These are phyloP conservation scores for Drosophila trichaetosa DNA, from an alignment of 2,888 invertebrate genomes.

Conservation along the genomic window DNA sequence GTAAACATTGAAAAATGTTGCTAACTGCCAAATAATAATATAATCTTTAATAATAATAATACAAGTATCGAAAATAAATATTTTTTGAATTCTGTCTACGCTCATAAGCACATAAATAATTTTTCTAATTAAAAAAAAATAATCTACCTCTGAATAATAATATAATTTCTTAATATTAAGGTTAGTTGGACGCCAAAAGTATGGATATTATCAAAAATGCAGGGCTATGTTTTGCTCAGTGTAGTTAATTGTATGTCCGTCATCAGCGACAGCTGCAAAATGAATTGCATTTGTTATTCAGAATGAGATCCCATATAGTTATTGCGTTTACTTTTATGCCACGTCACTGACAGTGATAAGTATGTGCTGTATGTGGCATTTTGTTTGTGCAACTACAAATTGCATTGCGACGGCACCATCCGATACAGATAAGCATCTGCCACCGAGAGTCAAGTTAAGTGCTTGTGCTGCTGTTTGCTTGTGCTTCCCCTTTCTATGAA, in stretches of 20 bases:
- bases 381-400: constrained; percentile 65
- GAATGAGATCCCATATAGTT: constrained; percentile 52
- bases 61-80: background rate
- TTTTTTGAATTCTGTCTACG: background rate
- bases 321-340: constrained; percentile 33
- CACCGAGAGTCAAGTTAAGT: constrained; percentile 6
- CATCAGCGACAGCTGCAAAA: constrained; percentile 28
- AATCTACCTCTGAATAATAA: background rate
- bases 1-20: background rate
- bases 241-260: constrained; percentile 7
- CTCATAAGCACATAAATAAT: background rate
- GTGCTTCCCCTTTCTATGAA: constrained; percentile 4
- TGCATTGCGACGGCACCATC: constrained; percentile 47
- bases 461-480: constrained; percentile 2
- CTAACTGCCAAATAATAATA: background rate
- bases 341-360: constrained; percentile 50
- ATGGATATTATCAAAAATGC: background rate
- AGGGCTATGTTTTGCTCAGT: background rate
- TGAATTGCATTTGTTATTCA: constrained; percentile 56
- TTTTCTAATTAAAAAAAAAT: no score
- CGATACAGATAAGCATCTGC: constrained; percentile 68
- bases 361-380: constrained; percentile 69
- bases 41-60: background rate
- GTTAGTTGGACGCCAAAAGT: no score
- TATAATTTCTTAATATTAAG: background rate